Conservation (phyloP, 2,888 invertebrate species). For the Shargacucullia verbasci region DNA sequence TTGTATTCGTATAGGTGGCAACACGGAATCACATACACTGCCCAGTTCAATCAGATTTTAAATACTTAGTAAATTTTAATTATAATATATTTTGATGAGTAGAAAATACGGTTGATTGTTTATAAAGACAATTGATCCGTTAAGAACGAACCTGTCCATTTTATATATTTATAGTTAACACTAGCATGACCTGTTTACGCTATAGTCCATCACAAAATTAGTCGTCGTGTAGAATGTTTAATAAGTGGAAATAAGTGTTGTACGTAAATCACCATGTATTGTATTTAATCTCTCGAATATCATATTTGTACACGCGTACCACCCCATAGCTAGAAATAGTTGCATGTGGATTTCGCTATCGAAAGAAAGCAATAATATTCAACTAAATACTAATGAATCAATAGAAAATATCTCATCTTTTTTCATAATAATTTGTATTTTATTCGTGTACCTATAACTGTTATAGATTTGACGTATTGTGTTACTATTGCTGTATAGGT, state of each 20-base stretch:
- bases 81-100: constrained; percentile 58
- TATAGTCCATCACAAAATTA: constrained; percentile 65
- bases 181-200: constrained; percentile 49
- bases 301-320: constrained; percentile 41
- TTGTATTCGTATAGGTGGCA: constrained; percentile 34
- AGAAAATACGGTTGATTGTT: constrained; percentile 58
- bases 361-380: constrained; percentile 71
- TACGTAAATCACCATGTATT: constrained; percentile 51
- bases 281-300: constrained; percentile 53
- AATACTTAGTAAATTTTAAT: constrained; percentile 45
- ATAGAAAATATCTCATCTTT: constrained; percentile 48
- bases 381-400: constrained; percentile 60
- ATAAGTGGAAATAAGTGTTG: constrained; percentile 53
- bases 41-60: constrained; percentile 57
- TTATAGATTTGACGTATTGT: constrained; percentile 52
- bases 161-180: constrained; percentile 67
- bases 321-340: constrained; percentile 51
- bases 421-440: constrained; percentile 43
- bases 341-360: constrained; percentile 50
- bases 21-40: constrained; percentile 59
- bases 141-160: constrained; percentile 69
- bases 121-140: constrained; percentile 57
- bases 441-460: constrained; percentile 49
- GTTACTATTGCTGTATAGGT: constrained; percentile 47
- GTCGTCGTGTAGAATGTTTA: constrained; percentile 53